Percentiles rank a stretch among this genome's conserved stretches.
Conservation (phyloP, 2,797 vertebrate genomes). For the Sebastes diaconus region DNA sequence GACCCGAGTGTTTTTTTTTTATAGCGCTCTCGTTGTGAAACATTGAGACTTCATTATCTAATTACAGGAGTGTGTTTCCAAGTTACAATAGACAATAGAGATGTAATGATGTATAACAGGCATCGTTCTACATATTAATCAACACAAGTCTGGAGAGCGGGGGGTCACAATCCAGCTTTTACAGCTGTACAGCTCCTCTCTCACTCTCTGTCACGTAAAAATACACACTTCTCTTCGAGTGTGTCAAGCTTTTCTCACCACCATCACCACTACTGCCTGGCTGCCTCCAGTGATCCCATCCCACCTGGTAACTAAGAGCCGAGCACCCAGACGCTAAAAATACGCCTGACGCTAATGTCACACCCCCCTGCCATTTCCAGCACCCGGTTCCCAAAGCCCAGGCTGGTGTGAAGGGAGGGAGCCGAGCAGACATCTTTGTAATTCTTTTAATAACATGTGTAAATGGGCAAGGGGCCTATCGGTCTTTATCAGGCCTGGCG, state of each 20-base stretch:
- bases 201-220: constrained; percentile 10
- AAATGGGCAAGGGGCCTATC: constrained; percentile 81
- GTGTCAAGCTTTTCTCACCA: constrained; percentile 55
- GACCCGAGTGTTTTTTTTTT: constrained; percentile 33
- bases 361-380: constrained; percentile 71
- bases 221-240: constrained; percentile 19
- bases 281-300: constrained; percentile 48
- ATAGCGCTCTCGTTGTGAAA: constrained; percentile 49
- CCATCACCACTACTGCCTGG: constrained; percentile 1
- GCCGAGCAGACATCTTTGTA: constrained; percentile 75
- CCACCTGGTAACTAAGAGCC: constrained; percentile 65
- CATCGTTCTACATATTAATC: constrained; percentile 66
- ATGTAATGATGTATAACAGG: constrained; percentile 69
- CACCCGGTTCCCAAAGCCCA: constrained; percentile 69
- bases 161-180: constrained; percentile 37
- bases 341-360: constrained; percentile 75
- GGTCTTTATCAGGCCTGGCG: constrained; percentile 78
- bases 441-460: constrained; percentile 84
- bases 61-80: constrained; percentile 70
- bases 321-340: constrained; percentile 78
- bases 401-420: constrained; percentile 67
- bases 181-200: constrained; percentile 14
- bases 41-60: constrained; percentile 67
- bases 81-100: constrained; percentile 63
- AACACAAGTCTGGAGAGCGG: constrained; percentile 40